Evolutionary conservation across 2,888 invertebrate genomes (phyloP), one percentile per base, ranked within the genome.

Genomic region (Lasioglossum lativentre): DNA sequence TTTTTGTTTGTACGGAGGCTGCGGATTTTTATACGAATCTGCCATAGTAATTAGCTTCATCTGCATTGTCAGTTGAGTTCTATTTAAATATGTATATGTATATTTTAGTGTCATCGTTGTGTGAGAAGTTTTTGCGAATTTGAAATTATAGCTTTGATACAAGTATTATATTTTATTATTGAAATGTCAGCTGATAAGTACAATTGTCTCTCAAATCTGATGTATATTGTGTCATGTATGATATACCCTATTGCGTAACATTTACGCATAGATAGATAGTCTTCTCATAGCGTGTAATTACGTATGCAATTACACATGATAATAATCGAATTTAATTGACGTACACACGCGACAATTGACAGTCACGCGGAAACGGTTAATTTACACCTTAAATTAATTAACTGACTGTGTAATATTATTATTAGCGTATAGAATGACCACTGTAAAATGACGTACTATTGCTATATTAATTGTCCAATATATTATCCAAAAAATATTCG

Each of bases 241-340:
- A 34, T 27, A 30, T 63, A 63, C 30, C 19, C 19, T 30, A 63
- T 34, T 63, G 30, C 19, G 63, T 19, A 63, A 63, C 63, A 63
- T 63, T 63, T 63, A 63, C 63, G 63, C 63, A 30, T 19, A 63
- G 63, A 63, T 63, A 63, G 63, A 63, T 30, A 34, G 63, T 63
- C 63, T 63, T 63, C 19, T 19, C 63, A 63, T 63, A 16, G 23
- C 52, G 34, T 52, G 47, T 38, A 56, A 71, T 71, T 71, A 27
- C 38, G 40, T 14, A 71, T 45, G 63, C 30, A 63, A 63, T 63
- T 63, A 63, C 63, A 63, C 63, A 34, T 19, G 63, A 63, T 63
- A 63, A 63, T 63, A 27, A 27, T 66, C 34, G 34, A 34, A 63
- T 63, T 63, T 63, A 63, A 63, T 63, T 63, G 63, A n/a, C 27